These are phyloP conservation scores for Clostera curtula DNA, from an alignment of 2,888 invertebrate genomes.

Conservation along the genomic window DNA sequence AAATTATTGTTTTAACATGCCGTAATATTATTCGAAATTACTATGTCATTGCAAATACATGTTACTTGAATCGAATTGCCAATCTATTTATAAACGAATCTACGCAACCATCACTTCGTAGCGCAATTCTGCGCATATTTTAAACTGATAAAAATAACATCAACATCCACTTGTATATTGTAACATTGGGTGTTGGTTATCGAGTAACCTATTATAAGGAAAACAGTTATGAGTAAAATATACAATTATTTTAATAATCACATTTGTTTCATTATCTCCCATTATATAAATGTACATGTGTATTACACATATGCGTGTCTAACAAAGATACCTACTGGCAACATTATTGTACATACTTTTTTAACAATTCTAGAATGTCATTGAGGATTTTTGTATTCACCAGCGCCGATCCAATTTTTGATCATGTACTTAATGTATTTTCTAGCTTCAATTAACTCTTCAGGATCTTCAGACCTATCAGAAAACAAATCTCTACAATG, in stretches of 20 bases:
- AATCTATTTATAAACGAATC: no score
- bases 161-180: constrained; percentile 58
- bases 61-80: no score
- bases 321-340: no score
- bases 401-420: constrained; percentile 51
- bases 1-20: no score
- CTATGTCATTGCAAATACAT: no score
- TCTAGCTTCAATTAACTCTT: constrained; percentile 50
- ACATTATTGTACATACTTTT: neutral
- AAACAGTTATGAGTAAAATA: constrained; percentile 59
- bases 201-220: constrained; percentile 65
- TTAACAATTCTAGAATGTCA: no score
- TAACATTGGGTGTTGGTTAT: constrained; percentile 67
- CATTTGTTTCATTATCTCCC: constrained; percentile 21
- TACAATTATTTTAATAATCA: constrained; percentile 48
- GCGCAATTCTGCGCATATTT: no score
- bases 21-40: constrained; percentile 3
- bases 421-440: constrained; percentile 46
- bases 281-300: neutral
- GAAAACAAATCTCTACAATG: constrained; percentile 53
- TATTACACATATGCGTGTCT: neutral
- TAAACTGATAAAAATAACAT: constrained; percentile 19
- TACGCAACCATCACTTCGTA: no score
- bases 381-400: constrained; percentile 22
- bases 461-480: constrained; percentile 33